Base-by-base conservation (phyloP, 2,797 vertebrate genomes). In the Crocidura indochinensis region DNA sequence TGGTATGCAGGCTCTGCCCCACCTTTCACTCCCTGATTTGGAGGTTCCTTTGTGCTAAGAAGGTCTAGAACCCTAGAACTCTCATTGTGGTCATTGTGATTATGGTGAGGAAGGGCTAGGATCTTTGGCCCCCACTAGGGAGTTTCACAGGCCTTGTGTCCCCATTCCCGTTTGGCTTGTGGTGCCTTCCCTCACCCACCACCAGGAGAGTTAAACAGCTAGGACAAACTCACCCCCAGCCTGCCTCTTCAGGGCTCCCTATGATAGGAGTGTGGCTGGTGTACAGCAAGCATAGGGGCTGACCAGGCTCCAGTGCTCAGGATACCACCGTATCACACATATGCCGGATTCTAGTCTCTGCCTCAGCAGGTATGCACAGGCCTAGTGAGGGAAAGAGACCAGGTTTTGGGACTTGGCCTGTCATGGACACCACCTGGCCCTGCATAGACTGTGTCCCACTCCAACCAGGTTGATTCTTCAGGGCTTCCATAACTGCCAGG, bases 271-370 rank as follows among this genome's bases (percentile, higher is more conserved):
- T 15, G 2, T 46, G 44, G 56, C 73, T 6, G 64, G 19, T n/a
- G 51, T 27, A n/a, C 56, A 78, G n/a, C 49, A 46, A 0, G 0
- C 44, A 17, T 2, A 0, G 29, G 8, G n/a, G 26, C 8, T 12
- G 64, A 26, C 6, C 2, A 51, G 27, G 44, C 15, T 22, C 0
- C 0, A 24, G 65, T 46, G 3, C 31, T 46, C 51, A 31, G 46
- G 38, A 38, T 5, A 38, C 38, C 38, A 38, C 38, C 38, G 38
- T 5, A 38, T 27, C 72, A 65, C n/a, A 19, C 27, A 4, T 24
- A 20, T 20, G 38, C 10, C 10, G 20, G 49, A 5, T 38, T 31
- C 88, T 12, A 0, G 14, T 64, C 27, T 51, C 49, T 0, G 12
- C 79, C 26, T 92, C 22, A 73, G 7, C 46, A 9, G 27, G 15